These are phyloP conservation scores for Vultur gryphus DNA, from an alignment of 2,797 vertebrate genomes.

Conservation along the genomic window DNA sequence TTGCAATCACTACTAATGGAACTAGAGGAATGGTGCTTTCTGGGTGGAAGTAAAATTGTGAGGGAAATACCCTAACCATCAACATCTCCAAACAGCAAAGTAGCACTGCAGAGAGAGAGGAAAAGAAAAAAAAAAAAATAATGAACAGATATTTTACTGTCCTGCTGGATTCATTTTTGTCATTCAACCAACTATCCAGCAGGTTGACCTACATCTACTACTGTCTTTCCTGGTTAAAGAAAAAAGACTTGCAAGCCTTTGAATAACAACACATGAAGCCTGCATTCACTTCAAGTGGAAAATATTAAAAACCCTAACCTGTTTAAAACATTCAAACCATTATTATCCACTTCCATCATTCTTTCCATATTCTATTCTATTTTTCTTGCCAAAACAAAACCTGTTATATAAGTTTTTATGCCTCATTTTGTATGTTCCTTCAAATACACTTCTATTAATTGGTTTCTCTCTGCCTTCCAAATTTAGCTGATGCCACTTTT, in stretches of 20 bases:
- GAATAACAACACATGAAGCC: background rate
- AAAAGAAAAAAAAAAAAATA: accelerated
- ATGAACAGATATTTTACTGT: background rate
- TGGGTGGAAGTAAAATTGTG: background rate
- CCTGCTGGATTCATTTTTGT: background rate
- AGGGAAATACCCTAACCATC: background rate
- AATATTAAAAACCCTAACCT: background rate
- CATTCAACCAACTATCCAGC: background rate
- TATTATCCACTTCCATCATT: background rate
- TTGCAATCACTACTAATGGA: background rate
- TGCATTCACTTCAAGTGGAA: background rate
- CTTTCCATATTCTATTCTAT: background rate
- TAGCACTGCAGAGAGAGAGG: background rate
- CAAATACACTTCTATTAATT: background rate
- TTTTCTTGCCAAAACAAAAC: background rate
- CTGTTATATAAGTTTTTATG: background rate
- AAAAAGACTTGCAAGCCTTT: background rate
- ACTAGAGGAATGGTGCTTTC: background rate
- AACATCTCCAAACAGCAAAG: background rate
- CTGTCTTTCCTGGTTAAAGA: background rate
- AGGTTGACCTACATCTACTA: background rate
- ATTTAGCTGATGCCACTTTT: background rate
- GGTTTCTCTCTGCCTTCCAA: background rate
- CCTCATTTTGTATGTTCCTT: background rate
- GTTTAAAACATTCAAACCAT: slow-evolving; percentile 3